Base-by-base conservation (phyloP, 1,140 invertebrate species). In the Elymnias hypermnestra region DNA sequence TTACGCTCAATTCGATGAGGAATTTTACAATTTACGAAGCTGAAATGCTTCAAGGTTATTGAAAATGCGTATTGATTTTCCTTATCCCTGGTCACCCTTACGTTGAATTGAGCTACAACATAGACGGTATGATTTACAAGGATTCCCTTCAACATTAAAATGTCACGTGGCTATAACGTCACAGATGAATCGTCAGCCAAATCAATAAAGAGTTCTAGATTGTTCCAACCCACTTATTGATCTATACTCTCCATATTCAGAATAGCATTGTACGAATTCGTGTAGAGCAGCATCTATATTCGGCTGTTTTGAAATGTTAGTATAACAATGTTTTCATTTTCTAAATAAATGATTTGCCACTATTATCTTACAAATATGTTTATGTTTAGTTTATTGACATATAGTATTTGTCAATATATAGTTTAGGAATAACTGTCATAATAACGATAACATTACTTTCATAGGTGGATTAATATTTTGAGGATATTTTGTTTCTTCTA, bases 161-260 rank as follows among this genome's bases (percentile, higher is more conserved):
- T 25, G 22, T 43, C 41, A 44, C 41, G 40, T 43, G 36, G 35
- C 19, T 21, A 19, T 9, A 37, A 22, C 43, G 50, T 46, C 50
- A 46, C 38, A 29, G 43, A 45, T 49, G 38, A 59, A 36, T 44
- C 39, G 57, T 55, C 43, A 54, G 38, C 48, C 44, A 28, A 53
- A 59, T 59, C 57, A 55, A 59, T 59, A 55, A 40, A 44, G 46
- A 15, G 8, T 51, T 54, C 43, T 54, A 55, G 52, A 59, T 55
- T 48, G 52, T 54, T 59, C 47, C 40, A 55, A 43, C 39, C 40
- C 33, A 26, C 36, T 39, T 43, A 53, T 48, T 53, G 51, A 53
- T 53, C 44, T 37, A 53, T 19, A 38, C 40, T 42, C 40, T 43
- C 33, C 33, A 36, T 36, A 36, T 41, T 10, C 25, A 42, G 47